These are phyloP conservation scores for Parotocinclus haroldoi DNA, from an alignment of 2,797 vertebrate species.

Conservation along the genomic window DNA sequence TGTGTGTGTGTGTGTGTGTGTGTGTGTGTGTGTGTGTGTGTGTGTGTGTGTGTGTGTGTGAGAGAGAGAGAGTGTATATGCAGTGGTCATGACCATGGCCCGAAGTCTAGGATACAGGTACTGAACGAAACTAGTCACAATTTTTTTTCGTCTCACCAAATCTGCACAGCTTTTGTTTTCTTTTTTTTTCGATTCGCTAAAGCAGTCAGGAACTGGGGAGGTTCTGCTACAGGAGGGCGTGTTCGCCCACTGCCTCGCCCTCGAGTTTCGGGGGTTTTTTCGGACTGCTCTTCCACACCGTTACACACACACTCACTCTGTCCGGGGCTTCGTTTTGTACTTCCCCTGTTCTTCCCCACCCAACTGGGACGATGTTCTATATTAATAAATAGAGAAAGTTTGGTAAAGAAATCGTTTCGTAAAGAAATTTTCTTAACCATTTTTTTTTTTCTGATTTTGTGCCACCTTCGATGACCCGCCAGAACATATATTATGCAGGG, in stretches of 20 bases:
- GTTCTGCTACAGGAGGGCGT: slow-evolving; percentile 1
- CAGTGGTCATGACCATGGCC: slow-evolving; percentile 4
- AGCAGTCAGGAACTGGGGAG: slow-evolving; percentile 16
- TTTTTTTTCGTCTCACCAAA: slow-evolving; percentile 26
- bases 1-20: too few relatives aligned
- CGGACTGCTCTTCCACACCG: slow-evolving; percentile 34
- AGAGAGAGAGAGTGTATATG: too few relatives aligned
- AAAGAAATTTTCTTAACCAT: too few relatives aligned
- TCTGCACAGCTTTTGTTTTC: slow-evolving; percentile 38
- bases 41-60: slow-evolving; percentile 19
- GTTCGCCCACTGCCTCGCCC: background rate
- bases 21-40: slow-evolving; percentile 13
- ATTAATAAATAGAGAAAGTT: slow-evolving; percentile 66
- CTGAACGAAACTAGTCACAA: slow-evolving; percentile 26
- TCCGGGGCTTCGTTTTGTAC: slow-evolving; percentile 45
- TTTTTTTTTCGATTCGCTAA: slow-evolving; percentile 4
- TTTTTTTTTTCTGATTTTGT: too few relatives aligned
- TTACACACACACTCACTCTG: slow-evolving; percentile 19
- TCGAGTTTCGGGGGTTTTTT: slow-evolving; percentile 30
- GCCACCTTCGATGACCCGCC: too few relatives aligned
- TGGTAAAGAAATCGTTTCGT: slow-evolving; percentile 3
- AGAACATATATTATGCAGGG: too few relatives aligned
- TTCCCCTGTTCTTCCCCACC: slow-evolving; percentile 60
- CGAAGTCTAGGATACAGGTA: slow-evolving; percentile 46
- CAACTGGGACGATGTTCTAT: slow-evolving; percentile 65